These are phyloP conservation scores for Nothoprocta perdicaria DNA, from an alignment of 2,113 vertebrate genomes.

Conservation along the genomic window DNA sequence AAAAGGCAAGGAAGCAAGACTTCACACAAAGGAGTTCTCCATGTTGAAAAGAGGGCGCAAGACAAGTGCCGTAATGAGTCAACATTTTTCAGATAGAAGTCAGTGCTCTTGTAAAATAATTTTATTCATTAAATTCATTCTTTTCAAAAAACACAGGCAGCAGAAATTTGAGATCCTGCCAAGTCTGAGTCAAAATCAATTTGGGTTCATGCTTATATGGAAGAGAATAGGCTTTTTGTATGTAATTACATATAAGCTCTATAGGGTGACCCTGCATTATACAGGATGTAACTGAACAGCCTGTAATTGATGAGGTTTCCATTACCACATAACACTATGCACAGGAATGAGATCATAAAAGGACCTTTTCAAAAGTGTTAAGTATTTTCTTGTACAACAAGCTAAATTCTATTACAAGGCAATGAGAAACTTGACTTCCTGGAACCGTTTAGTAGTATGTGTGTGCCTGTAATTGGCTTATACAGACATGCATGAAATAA, in stretches of 20 bases:
- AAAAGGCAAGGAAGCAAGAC: background rate
- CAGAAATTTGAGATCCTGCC: slow-evolving; percentile 48
- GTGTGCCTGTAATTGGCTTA: background rate
- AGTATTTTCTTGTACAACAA: background rate
- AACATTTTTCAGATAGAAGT: slow-evolving; percentile 48
- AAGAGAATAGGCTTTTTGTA: slow-evolving; percentile 58
- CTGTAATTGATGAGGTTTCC: slow-evolving; percentile 57
- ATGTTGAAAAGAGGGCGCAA: background rate
- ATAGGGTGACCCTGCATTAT: slow-evolving; percentile 48
- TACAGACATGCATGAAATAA: background rate
- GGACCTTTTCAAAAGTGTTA: slow-evolving; percentile 4
- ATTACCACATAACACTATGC: slow-evolving; percentile 12
- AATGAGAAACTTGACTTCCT: background rate
- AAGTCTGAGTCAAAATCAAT: slow-evolving; percentile 58
- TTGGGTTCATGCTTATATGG: slow-evolving; percentile 25
- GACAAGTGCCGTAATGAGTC: background rate
- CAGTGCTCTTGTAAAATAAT: slow-evolving; percentile 24
- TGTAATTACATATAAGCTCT: background rate
- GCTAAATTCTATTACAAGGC: background rate
- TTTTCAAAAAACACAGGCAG: slow-evolving; percentile 7
- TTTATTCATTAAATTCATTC: slow-evolving; percentile 33
- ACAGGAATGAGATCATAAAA: slow-evolving; percentile 50
- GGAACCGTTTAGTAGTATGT: background rate
- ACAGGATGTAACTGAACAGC: slow-evolving; percentile 49
- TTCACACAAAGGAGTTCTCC: slow-evolving; percentile 1